Conservation (phyloP, 2,113 vertebrate species). For the Tetrax tetrax region DNA sequence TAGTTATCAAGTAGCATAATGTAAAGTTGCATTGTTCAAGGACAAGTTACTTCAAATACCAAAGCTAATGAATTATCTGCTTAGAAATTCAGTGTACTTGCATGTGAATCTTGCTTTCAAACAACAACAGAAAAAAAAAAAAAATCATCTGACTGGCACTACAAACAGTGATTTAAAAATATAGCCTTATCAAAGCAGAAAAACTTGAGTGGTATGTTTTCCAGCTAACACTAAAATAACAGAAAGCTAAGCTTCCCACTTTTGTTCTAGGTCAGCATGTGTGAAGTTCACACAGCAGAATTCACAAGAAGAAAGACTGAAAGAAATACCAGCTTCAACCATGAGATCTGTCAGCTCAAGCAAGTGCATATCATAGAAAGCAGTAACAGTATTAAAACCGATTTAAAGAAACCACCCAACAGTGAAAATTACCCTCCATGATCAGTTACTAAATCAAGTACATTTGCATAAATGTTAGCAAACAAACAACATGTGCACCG, state of each 20-base stretch:
- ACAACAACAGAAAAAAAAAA: not conserved
- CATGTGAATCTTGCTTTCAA: not conserved
- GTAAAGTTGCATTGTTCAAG: not conserved
- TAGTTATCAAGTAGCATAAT: not conserved
- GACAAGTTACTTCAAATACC: slow-evolving; percentile 17
- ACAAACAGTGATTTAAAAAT: slow-evolving; percentile 29
- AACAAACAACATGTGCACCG: not conserved
- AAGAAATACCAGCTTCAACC: not conserved
- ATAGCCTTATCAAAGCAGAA: slow-evolving; percentile 4
- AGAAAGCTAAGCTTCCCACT: slow-evolving; percentile 13
- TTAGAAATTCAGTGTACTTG: not conserved
- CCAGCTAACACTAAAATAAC: not conserved
- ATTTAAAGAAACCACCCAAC: not conserved
- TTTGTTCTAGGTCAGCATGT: slow-evolving; percentile 47
- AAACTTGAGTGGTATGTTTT: not conserved
- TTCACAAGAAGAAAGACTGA: slow-evolving; percentile 6
- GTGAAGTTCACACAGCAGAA: slow-evolving; percentile 31
- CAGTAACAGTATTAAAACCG: not conserved
- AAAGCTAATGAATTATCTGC: not conserved
- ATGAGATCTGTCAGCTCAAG: not conserved
- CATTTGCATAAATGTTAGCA: not conserved
- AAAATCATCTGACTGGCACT: slow-evolving; percentile 39
- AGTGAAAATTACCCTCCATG: not conserved
- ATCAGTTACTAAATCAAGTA: not conserved
- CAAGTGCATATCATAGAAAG: not conserved